Conservation (phyloP, 2,797 vertebrate genomes). For the Allobates femoralis region DNA sequence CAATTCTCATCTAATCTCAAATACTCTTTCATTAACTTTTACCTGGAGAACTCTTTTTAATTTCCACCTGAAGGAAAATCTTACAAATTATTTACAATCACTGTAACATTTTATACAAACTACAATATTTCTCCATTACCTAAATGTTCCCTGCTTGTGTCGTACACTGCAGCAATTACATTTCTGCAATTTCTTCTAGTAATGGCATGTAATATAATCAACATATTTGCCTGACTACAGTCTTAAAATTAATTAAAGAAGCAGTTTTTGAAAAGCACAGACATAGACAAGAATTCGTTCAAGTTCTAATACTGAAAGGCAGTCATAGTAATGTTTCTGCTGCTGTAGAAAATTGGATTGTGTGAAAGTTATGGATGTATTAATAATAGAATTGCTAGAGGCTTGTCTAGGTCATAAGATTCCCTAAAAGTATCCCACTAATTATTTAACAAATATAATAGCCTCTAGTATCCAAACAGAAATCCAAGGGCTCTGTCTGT, state of each 20-base stretch:
- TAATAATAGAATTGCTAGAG: conserved; percentile 55
- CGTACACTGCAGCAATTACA: conserved; percentile 42
- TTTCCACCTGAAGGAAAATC: background rate
- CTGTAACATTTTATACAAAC: conserved; percentile 16
- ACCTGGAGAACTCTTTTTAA: background rate
- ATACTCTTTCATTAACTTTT: conserved; percentile 6
- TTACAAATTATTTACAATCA: conserved; percentile 17
- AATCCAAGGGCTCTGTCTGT: conserved; percentile 42
- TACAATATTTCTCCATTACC: conserved; percentile 18
- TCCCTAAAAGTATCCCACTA: conserved; percentile 47
- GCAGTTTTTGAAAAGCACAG: conserved; percentile 43
- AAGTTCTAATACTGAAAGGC: conserved; percentile 29
- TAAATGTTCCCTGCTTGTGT: conserved; percentile 12
- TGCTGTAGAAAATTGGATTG: conserved; percentile 53
- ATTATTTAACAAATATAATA: conserved; percentile 59
- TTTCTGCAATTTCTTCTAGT: conserved; percentile 38
- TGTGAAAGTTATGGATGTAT: conserved; percentile 45
- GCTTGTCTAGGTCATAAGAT: conserved; percentile 47
- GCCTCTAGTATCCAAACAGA: conserved; percentile 48
- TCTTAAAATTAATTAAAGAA: conserved; percentile 53
- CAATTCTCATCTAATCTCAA: background rate
- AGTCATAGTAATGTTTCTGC: conserved; percentile 31
- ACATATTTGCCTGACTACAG: conserved; percentile 19
- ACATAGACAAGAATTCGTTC: conserved; percentile 48
- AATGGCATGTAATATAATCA: conserved; percentile 46